phyloP scores from a whole-genome alignment of 2,888 invertebrate genomes.

The Celastrina argiolus region DNA sequence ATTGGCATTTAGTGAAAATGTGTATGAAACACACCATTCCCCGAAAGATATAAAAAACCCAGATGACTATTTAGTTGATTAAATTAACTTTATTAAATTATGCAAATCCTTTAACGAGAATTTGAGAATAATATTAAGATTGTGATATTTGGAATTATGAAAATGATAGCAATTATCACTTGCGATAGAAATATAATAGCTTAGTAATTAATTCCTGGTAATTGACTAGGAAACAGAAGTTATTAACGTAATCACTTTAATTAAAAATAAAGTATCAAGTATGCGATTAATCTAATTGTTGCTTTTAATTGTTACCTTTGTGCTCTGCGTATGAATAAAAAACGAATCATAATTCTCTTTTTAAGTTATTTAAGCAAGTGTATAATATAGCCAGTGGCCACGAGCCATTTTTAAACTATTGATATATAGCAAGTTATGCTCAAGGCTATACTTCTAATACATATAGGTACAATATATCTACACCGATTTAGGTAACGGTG shows the following conservation, averaged over 20 bases:
- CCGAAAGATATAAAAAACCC: no score
- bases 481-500: no score
- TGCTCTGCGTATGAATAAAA: not conserved
- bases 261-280: not conserved
- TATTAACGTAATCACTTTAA: conserved; percentile 1
- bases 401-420: no score
- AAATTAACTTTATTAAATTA: not conserved
- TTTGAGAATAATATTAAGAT: not conserved
- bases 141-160: not conserved
- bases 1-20: no score
- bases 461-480: no score
- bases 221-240: not conserved
- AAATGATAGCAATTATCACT: not conserved
- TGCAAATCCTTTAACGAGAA: not conserved
- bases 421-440: no score
- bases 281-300: conserved; percentile 1
- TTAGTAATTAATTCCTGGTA: conserved; percentile 1
- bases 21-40: no score
- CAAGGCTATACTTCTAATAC: no score
- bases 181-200: not conserved
- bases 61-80: no score
- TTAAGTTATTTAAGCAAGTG: not conserved
- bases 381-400: no score
- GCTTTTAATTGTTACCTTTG: not conserved
- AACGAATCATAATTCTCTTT: not conserved